phyloP scores from a whole-genome alignment of 2,113 vertebrate genomes.

The Dolichotis patagonum region DNA sequence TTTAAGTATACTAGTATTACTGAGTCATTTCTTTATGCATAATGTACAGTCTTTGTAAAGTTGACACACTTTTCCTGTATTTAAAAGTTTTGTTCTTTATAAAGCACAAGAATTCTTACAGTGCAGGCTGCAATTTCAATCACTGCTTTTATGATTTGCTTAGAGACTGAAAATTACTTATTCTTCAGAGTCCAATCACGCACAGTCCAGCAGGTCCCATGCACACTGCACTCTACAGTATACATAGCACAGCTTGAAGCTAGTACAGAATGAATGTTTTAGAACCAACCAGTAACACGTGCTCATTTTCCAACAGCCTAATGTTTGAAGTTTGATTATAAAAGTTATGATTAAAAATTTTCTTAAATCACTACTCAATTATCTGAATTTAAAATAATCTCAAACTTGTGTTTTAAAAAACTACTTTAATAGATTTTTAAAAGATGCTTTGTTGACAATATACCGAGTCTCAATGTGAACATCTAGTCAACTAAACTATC shows the following conservation, averaged over 20 bases:
- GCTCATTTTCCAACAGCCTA: neutral
- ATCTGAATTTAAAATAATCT: neutral
- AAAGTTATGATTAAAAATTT: neutral
- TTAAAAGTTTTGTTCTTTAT: slow-evolving; percentile 26
- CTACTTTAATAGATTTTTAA: slow-evolving; percentile 3
- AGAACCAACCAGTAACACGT: neutral
- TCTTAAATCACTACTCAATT: slow-evolving; percentile 21
- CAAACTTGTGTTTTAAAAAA: neutral
- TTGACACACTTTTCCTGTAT: neutral
- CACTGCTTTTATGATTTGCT: slow-evolving; percentile 25
- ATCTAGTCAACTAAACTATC: neutral
- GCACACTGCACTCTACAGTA: neutral
- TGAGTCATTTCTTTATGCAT: neutral
- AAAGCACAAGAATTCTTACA: neutral
- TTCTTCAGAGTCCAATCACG: neutral
- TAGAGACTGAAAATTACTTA: slow-evolving; percentile 29
- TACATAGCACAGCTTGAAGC: neutral
- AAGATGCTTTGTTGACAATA: slow-evolving; percentile 13
- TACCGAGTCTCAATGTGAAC: neutral
- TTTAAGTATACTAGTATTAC: neutral
- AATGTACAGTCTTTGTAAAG: neutral
- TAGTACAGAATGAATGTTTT: neutral
- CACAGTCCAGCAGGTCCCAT: neutral
- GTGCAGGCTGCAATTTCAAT: neutral
- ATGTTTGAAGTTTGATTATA: neutral